Evolutionary conservation across 2,113 vertebrate species (phyloP).

Genomic region (Struthio camelus): DNA sequence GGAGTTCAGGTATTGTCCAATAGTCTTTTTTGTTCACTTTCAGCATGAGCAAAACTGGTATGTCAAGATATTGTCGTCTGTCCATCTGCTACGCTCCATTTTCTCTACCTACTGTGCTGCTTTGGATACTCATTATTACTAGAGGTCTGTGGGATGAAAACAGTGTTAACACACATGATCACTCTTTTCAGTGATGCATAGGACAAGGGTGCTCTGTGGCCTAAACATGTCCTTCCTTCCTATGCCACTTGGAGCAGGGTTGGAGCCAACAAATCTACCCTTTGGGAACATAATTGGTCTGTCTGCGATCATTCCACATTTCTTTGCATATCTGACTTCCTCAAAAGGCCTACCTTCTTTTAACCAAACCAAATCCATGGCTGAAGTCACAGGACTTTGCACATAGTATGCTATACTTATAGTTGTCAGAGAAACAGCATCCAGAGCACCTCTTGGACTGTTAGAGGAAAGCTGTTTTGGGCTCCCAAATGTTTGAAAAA

Average conservation of each 20-base stretch:
- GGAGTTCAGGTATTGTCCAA: background rate
- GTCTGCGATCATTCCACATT: background rate
- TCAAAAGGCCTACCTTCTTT: background rate
- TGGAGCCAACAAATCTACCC: background rate
- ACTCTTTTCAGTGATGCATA: background rate
- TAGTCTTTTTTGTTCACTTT: background rate
- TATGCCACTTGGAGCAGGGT: background rate
- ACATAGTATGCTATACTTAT: background rate
- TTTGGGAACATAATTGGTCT: background rate
- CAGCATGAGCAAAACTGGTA: background rate
- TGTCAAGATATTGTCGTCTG: background rate
- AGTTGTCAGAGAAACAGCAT: background rate
- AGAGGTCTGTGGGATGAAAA: background rate
- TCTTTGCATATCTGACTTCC: background rate
- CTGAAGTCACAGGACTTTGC: background rate
- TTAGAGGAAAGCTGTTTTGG: background rate
- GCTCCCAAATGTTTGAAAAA: background rate
- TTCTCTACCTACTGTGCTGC: background rate
- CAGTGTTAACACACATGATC: background rate
- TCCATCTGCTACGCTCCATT: background rate
- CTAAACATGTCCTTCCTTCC: background rate
- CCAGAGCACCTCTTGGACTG: background rate
- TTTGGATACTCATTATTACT: background rate
- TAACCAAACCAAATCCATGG: background rate
- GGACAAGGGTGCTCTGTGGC: background rate